A percentile compares a stretch with the other conserved stretches of the same genome.
Conservation (phyloP, 2,888 invertebrate genomes). For the Leucozona laternaria region DNA sequence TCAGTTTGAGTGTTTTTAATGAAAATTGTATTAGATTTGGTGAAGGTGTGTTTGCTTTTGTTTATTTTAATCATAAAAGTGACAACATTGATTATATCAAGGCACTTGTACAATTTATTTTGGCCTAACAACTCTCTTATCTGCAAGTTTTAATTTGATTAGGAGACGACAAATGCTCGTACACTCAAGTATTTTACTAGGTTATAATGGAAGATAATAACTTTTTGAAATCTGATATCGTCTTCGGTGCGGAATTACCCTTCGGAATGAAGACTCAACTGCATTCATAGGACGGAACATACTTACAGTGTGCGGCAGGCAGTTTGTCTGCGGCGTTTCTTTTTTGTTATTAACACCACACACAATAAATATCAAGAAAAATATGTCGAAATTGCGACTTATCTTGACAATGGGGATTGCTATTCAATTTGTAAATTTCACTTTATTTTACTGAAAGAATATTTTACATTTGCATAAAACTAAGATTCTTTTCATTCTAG, state of each 20-base stretch:
- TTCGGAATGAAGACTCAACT: neutral
- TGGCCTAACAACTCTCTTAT: slow-evolving; percentile 8
- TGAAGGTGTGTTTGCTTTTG: neutral
- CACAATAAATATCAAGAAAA: neutral
- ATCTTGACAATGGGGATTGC: neutral
- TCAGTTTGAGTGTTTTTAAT: neutral
- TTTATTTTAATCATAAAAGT: neutral
- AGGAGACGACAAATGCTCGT: neutral
- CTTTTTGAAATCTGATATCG: neutral
- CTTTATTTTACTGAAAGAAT: neutral
- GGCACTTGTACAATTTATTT: neutral
- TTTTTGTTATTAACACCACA: neutral
- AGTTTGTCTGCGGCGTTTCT: neutral
- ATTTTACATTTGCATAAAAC: neutral
- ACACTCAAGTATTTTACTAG: neutral
- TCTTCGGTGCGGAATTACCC: neutral
- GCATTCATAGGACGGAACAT: neutral
- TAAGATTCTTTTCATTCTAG: slow-evolving; percentile 19
- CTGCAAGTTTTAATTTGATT: neutral
- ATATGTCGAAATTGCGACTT: neutral
- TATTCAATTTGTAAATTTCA: slow-evolving; percentile 6
- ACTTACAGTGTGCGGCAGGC: neutral
- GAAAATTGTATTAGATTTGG: neutral
- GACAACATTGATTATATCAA: neutral
- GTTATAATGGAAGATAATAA: neutral